phyloP scores from a whole-genome alignment of 1,140 invertebrate species.

The Bombus superbus region DNA sequence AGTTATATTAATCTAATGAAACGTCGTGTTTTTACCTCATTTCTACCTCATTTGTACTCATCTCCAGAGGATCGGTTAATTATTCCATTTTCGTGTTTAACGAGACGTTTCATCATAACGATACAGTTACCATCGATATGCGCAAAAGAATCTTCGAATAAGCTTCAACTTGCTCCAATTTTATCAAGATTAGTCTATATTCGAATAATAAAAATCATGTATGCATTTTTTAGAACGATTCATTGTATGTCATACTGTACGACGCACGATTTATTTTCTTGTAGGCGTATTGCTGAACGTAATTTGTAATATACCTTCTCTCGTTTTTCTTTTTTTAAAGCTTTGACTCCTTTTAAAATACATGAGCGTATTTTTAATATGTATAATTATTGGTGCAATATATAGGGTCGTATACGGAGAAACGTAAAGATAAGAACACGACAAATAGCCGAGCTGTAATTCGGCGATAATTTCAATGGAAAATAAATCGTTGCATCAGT shows the following conservation, averaged over 20 bases:
- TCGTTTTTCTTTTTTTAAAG: too few species aligned
- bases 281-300: neutral
- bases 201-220: neutral
- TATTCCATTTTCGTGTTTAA: neutral
- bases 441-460: neutral
- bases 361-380: neutral
- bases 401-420: neutral
- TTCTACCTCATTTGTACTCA: neutral
- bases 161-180: neutral
- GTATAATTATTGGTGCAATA: neutral
- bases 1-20: conserved; percentile 10
- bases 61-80: neutral
- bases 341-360: neutral
- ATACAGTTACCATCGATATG: neutral
- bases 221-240: neutral
- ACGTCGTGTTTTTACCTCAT: neutral
- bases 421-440: neutral
- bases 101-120: neutral
- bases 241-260: neutral
- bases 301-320: too few species aligned
- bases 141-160: neutral
- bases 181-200: neutral
- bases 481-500: neutral
- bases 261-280: neutral
- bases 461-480: neutral